These are phyloP conservation scores for Ips nitidus DNA, from an alignment of 1,140 invertebrate species.

Conservation along the genomic window DNA sequence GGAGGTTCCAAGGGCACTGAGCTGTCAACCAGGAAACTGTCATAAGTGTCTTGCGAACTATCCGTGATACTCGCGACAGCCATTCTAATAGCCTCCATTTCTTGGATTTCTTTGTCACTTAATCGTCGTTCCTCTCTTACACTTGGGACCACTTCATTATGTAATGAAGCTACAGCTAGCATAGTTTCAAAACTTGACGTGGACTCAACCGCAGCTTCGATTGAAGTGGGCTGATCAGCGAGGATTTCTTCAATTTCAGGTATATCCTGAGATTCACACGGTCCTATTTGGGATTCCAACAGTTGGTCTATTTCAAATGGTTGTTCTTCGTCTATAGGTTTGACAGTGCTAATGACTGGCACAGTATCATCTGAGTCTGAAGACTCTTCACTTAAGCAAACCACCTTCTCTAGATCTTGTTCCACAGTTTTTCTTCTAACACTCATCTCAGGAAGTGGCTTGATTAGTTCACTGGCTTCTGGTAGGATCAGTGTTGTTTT, in stretches of 20 bases:
- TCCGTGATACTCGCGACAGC: conserved; percentile 38
- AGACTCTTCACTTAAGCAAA: conserved; percentile 34
- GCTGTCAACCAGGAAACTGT: conserved; percentile 10
- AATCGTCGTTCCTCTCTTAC: conserved; percentile 7
- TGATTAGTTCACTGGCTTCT: neutral
- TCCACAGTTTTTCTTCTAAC: conserved; percentile 31
- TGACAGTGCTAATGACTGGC: neutral
- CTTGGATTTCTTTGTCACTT: conserved; percentile 36
- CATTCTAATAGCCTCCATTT: conserved; percentile 39
- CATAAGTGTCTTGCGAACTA: conserved; percentile 32
- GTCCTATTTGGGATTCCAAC: neutral
- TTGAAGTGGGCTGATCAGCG: neutral
- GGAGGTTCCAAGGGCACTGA: neutral
- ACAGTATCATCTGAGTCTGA: conserved; percentile 22
- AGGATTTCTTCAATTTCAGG: conserved; percentile 8
- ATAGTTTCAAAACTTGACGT: conserved; percentile 39
- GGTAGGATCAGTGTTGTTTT: neutral
- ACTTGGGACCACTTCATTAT: conserved; percentile 25
- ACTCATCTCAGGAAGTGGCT: conserved; percentile 19
- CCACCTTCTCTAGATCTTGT: conserved; percentile 32
- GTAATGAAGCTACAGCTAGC: conserved; percentile 37
- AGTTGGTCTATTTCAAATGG: conserved; percentile 14
- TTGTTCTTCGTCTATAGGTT: conserved; percentile 13
- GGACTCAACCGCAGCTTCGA: conserved; percentile 1
- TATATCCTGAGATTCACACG: neutral